Conservation (phyloP, 2,113 vertebrate species). For the Ictidomys tridecemlineatus region DNA sequence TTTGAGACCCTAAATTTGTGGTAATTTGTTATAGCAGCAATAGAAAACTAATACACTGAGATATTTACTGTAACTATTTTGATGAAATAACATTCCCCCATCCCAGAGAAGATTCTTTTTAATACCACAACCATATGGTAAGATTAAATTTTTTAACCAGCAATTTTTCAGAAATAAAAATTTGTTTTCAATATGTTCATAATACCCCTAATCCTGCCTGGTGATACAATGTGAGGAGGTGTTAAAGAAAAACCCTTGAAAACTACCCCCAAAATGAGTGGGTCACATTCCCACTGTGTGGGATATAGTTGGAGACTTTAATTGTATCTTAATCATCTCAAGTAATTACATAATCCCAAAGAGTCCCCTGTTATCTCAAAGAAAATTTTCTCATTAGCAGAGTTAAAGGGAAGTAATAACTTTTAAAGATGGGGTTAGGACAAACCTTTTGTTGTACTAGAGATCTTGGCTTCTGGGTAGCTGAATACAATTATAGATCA, state of each 20-base stretch:
- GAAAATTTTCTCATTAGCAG: background rate
- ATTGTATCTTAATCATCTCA: background rate
- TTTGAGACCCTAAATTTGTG: background rate
- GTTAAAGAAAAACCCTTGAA: background rate
- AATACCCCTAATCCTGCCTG: background rate
- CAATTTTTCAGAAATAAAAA: background rate
- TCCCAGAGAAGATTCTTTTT: constrained; percentile 36
- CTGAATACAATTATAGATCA: background rate
- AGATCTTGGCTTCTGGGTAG: background rate
- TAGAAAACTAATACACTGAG: background rate
- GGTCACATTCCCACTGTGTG: background rate
- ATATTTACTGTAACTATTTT: background rate
- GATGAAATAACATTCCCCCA: constrained; percentile 3
- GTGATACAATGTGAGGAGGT: background rate
- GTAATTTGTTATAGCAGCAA: background rate
- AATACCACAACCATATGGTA: background rate
- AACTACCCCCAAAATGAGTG: background rate
- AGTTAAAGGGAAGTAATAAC: constrained; percentile 8
- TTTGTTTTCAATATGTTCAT: background rate
- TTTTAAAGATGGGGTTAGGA: background rate
- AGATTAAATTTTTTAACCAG: background rate
- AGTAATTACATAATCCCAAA: background rate
- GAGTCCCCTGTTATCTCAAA: background rate
- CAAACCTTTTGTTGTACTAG: background rate
- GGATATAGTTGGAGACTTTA: background rate